Percentiles rank a stretch among this genome's conserved stretches.
Conservation (phyloP, 2,797 vertebrate species). For the Pipistrellus kuhlii region DNA sequence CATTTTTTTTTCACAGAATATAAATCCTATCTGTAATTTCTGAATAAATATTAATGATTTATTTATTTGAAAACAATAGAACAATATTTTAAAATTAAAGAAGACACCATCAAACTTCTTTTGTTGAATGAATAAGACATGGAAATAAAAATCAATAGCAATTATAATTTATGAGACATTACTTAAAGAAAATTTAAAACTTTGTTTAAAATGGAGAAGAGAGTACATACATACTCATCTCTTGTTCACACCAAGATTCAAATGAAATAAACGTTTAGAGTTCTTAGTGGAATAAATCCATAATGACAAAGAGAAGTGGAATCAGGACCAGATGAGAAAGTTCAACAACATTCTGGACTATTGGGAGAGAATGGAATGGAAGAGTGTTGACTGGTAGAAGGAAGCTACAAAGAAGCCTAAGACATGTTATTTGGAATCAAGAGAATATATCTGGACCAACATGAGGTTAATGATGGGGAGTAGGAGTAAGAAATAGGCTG, state of each 20-base stretch:
- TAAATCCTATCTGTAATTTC: background rate
- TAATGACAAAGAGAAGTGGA: background rate
- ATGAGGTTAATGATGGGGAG: background rate
- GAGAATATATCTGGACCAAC: background rate
- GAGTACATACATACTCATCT: background rate
- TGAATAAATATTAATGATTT: background rate
- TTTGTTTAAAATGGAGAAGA: background rate
- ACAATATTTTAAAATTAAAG: background rate
- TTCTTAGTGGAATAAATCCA: background rate
- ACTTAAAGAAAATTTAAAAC: slow-evolving; percentile 41
- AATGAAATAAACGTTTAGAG: background rate
- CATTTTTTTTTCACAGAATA: background rate
- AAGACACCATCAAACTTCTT: background rate
- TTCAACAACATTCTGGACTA: background rate
- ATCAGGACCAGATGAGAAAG: background rate
- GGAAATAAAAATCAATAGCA: background rate
- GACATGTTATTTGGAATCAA: background rate
- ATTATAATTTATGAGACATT: slow-evolving; percentile 4
- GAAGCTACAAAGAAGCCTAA: background rate
- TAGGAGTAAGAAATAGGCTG: background rate
- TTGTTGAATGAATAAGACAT: slow-evolving; percentile 30
- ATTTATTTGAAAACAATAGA: background rate
- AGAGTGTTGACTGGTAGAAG: background rate
- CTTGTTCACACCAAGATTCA: background rate
- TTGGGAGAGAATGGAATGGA: background rate